Evolutionary conservation across 1,140 invertebrate genomes (phyloP).

Genomic region (Drosophila suzukii): DNA sequence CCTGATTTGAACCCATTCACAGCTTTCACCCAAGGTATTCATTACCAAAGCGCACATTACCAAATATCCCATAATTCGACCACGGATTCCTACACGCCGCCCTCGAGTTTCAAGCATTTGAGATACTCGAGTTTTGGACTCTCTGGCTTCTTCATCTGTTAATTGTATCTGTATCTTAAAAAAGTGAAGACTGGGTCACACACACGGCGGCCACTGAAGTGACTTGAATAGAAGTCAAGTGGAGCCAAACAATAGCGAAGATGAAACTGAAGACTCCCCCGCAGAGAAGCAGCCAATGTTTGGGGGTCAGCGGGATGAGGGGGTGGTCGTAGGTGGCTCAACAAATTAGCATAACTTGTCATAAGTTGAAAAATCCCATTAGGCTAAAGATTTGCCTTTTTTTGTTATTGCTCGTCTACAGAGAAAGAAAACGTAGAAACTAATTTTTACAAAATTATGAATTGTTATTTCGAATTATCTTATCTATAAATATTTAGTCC

Average conservation of each 20-base stretch:
- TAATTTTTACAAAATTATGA: no score
- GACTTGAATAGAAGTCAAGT: constrained; percentile 55
- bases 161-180: constrained; percentile 30
- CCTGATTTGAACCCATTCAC: constrained; percentile 22
- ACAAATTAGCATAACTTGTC: constrained; percentile 82
- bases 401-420: constrained; percentile 19
- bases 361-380: constrained; percentile 83
- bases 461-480: no score
- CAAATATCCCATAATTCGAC: constrained; percentile 33
- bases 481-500: no score
- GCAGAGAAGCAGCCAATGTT: constrained; percentile 26
- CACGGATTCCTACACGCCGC: constrained; percentile 24
- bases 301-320: background rate
- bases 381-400: constrained; percentile 64
- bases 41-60: constrained; percentile 42
- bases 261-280: constrained; percentile 45
- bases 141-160: constrained; percentile 45
- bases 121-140: background rate
- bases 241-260: constrained; percentile 53
- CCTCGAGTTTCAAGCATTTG: constrained; percentile 25
- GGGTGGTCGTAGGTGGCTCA: constrained; percentile 53
- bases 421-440: constrained; percentile 5
- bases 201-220: constrained; percentile 35
- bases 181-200: constrained; percentile 45
- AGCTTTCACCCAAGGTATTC: constrained; percentile 47